Evolutionary conservation across 2,797 vertebrate species (phyloP), one percentile per base, ranked within the genome.

Genomic region (Artibeus jamaicensis): DNA sequence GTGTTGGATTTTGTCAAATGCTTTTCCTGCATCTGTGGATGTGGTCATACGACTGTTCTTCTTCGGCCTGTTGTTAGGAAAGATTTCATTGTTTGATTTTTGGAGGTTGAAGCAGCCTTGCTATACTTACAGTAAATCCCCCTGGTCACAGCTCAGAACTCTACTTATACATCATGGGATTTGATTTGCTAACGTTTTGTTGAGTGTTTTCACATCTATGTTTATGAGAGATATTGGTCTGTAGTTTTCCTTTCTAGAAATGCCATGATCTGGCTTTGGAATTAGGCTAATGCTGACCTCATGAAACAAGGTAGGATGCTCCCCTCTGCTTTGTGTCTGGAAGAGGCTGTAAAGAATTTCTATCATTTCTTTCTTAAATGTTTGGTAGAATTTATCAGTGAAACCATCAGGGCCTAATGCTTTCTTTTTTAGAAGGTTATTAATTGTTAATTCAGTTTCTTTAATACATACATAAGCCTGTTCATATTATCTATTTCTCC

Each of bases 331-430:
- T 90, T 62, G 55, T 16, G 84, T 95, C 79, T 71, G 44, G 46
- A 86, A 86, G 65, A 65, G 48, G 42, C 55, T 29, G 12, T 37
- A 18, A 48, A 90, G 15, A 88, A 93, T 32, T 55, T 18, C n/a
- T 19, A 29, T 86, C 6, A 26, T 37, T 93, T 96, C 39, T 74
- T 71, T 84, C 83, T 88, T 90, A 93, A 92, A 77, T 79, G 12
- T 82, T 86, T 42, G 46, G 24, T 84, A 73, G 77, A 82, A 70
- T 29, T 95, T 48, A 92, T 71, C 62, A 78, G 8, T 71, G 86
- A 88, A 68, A 22, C 12, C 37, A 76, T 68, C 50, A 68, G 59
- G 15, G 10, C 46, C 57, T 73, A 22, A 4, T 59, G 32, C 50
- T 86, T 95, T 65, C 57, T 86, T 76, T 85, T 81, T 50, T 44